Evolutionary conservation across 2,113 vertebrate species (phyloP).

Genomic region (Rattus rattus): DNA sequence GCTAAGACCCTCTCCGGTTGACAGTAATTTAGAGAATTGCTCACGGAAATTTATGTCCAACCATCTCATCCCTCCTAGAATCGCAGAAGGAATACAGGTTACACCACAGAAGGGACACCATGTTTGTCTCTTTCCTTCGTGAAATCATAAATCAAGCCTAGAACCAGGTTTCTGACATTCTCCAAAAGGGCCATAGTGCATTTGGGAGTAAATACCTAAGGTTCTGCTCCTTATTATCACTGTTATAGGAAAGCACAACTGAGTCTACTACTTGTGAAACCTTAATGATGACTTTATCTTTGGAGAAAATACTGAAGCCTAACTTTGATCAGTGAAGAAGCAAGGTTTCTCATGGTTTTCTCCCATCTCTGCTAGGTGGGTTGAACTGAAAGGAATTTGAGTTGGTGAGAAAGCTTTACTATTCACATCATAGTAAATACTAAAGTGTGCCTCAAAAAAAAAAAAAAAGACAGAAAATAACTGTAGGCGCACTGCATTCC

Average conservation of each 20-base stretch:
- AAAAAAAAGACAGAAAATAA: not conserved
- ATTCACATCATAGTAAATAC: not conserved
- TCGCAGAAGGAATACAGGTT: not conserved
- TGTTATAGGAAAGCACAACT: not conserved
- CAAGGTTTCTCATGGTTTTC: not conserved
- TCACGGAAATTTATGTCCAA: not conserved
- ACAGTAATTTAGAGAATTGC: not conserved
- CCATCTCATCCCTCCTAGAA: not conserved
- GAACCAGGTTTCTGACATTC: not conserved
- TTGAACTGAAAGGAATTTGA: not conserved
- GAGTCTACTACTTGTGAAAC: not conserved
- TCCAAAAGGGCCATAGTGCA: not conserved
- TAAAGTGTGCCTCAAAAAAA: not conserved
- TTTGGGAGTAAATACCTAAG: not conserved
- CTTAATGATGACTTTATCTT: not conserved
- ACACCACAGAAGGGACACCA: not conserved
- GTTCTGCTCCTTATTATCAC: not conserved
- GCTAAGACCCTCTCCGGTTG: not conserved
- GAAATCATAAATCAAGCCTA: not conserved
- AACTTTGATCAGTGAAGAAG: not conserved
- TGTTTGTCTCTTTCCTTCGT: not conserved
- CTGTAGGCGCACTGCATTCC: not conserved
- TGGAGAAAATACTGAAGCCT: not conserved
- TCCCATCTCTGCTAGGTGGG: not conserved
- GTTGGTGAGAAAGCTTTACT: conserved; percentile 9